These are phyloP conservation scores for Sinocyclocheilus anophthalmus DNA, from an alignment of 2,113 vertebrate species.

Conservation along the genomic window DNA sequence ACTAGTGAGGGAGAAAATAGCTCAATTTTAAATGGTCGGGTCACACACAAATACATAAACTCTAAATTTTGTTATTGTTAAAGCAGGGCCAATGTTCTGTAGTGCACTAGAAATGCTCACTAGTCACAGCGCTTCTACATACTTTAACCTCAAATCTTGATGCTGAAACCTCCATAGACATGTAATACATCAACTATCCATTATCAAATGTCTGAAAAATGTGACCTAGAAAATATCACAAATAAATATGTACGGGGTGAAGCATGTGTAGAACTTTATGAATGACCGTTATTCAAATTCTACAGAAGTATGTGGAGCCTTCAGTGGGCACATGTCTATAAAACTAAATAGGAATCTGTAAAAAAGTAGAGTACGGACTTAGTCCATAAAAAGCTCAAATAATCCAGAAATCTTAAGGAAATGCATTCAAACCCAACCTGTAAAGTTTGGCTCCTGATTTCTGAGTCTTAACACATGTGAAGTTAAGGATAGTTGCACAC, in stretches of 20 bases:
- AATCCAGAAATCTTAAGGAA: not conserved
- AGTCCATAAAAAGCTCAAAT: not conserved
- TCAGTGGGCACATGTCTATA: not conserved
- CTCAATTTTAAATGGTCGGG: not conserved
- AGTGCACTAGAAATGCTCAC: not conserved
- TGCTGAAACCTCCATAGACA: not conserved
- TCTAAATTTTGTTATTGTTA: too few species aligned
- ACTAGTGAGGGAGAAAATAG: too few species aligned
- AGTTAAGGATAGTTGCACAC: constrained; percentile 20
- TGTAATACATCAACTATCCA: not conserved
- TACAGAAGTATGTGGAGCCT: not conserved
- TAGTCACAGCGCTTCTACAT: not conserved
- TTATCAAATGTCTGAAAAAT: not conserved
- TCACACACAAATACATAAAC: too few species aligned
- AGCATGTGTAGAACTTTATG: not conserved
- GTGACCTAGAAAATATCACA: not conserved
- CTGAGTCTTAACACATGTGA: not conserved
- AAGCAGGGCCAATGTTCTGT: not conserved
- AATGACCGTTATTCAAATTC: not conserved
- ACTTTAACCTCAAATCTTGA: too few species aligned
- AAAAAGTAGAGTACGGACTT: not conserved
- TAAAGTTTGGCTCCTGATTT: not conserved
- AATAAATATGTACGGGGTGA: not conserved
- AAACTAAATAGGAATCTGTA: not conserved
- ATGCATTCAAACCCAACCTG: not conserved